A percentile compares a stretch with the other conserved stretches of the same genome.
Evolutionary conservation across 53 echinoderm and acorn worm genomes (phyloP).

Genomic region (Crossaster papposus): DNA sequence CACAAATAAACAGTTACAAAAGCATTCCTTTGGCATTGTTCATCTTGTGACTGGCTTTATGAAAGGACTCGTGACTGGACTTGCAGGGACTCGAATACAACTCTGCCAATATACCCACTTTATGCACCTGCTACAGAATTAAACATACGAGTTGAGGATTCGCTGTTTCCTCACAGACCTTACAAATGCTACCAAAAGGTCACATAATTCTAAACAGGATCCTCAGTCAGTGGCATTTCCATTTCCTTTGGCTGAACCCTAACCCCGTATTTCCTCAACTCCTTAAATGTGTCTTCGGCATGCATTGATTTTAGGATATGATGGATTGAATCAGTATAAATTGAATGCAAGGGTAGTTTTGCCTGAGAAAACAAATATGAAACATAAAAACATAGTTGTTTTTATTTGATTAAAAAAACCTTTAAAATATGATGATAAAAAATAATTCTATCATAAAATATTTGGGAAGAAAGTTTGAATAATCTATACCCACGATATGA

Average conservation of each 20-base stretch:
- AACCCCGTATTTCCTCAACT: constrained; percentile 34
- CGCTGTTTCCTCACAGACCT: not conserved
- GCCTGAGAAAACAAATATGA: not conserved
- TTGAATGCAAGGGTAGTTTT: not conserved
- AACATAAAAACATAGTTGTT: not conserved
- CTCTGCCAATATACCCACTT: not conserved
- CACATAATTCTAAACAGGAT: constrained; percentile 33
- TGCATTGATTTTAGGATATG: constrained; percentile 14
- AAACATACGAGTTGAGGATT: not conserved
- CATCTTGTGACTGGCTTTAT: too few relatives aligned
- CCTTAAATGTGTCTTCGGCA: not conserved
- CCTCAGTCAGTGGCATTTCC: constrained; percentile 8
- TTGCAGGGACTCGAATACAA: too few relatives aligned
- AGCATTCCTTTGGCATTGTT: too few relatives aligned
- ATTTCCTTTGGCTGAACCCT: constrained; percentile 43
- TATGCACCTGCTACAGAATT: not conserved
- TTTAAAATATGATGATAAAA: too few relatives aligned
- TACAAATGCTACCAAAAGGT: not conserved
- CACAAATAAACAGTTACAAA: too few relatives aligned
- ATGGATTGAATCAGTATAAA: not conserved
- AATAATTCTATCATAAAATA: too few relatives aligned
- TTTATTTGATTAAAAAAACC: not conserved
- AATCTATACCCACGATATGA: too few relatives aligned
- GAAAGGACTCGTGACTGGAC: not conserved
- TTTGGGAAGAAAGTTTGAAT: too few relatives aligned